Base-by-base conservation (phyloP, 2,888 invertebrate species). In the Drosophila vallismaia region DNA sequence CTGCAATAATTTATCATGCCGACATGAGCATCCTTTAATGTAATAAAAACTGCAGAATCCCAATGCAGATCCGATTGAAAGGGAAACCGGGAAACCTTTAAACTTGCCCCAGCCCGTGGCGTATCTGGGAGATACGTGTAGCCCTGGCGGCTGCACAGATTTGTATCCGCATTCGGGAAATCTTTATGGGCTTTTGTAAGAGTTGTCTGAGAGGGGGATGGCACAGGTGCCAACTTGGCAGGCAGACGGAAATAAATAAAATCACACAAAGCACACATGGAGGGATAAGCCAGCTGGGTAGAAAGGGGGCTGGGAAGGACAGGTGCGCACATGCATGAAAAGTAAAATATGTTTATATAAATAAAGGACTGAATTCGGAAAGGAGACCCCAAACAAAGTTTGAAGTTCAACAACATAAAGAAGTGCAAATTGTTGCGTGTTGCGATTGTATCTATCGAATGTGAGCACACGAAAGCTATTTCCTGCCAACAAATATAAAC, bases 371-470 rank as follows among this genome's bases (percentile, higher is more conserved):
- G 69, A 53, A 40, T 29, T 24, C 29, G 48, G 68, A 29, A 48
- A 42, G 24, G 53, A 42, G 69, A 38, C 31, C 54, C 46, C 54
- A 48, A 63, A 63, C 59, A 53, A 71, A 71, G 70, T 87, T 87
- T 84, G 83, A 82, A 82, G 82, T 86, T 85, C 73, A 70, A 63
- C 69, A 70, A 67, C 77, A 86, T 82, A 85, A 87, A 87, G 84
- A 85, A 85, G 88, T 84, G 84, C 83, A 87, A 84, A 84, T 84
- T 84, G 84, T 87, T 84, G 84, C 84, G 88, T 84, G 88, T 59
- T 82, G 74, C 83, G 78, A 82, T 87, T 86, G 76, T 87, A 83
- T 82, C 82, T 82, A 86, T 82, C 74, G 79, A 82, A 79, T 76
- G 67, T 55, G 67, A 70, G 71, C 75, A 71, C 69, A 83, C 77